Base-by-base conservation (phyloP, 2,113 vertebrate genomes). In the Chaetorhynchus papuensis region DNA sequence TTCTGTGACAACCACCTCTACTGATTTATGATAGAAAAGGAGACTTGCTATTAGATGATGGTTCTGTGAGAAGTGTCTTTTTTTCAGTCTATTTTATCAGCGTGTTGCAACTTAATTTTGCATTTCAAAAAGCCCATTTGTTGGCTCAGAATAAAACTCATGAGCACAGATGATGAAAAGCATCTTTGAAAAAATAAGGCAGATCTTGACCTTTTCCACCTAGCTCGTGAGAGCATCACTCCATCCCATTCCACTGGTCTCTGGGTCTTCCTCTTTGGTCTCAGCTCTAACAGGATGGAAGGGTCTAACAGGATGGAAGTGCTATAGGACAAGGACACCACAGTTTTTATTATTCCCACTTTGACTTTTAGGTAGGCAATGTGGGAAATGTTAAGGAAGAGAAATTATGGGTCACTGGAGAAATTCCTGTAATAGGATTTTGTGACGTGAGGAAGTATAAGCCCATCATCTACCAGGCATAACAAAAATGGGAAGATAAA, bases 401-500 rank as follows among this genome's bases (percentile, higher is more conserved):
- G 30, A 71, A 88, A 74, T 83, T 56, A 45, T n/a, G 28, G 56
- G 28, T 31, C 82, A 70, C 30, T 64, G 59, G 53, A 95, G 39
- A 91, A 94, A 83, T 76, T 95, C 26, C 37, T 75, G 31, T 89
- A 76, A 72, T 30, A 88, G 75, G 59, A 77, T 91, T 93, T 94
- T 90, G 35, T 88, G 50, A 83, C 5, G 7, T 57, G 30, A 69
- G 42, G 65, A 94, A 69, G 27, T 72, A 56, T 19, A 90, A 87
- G 83, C 35, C 66, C 35, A 65, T 86, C 35, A 68, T 66, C 64
- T 97, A 35, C 53, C 56, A 60, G 22, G 52, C 56, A 66, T 81
- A 92, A 81, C 47, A 82, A 61, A 96, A 89, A 69, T 74, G 45
- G 27, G 31, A 60, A 80, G 49, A 53, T 77, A 84, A 91, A 93